phyloP scores from a whole-genome alignment of 2,797 vertebrate species.

The Apogon hyalosoma region DNA sequence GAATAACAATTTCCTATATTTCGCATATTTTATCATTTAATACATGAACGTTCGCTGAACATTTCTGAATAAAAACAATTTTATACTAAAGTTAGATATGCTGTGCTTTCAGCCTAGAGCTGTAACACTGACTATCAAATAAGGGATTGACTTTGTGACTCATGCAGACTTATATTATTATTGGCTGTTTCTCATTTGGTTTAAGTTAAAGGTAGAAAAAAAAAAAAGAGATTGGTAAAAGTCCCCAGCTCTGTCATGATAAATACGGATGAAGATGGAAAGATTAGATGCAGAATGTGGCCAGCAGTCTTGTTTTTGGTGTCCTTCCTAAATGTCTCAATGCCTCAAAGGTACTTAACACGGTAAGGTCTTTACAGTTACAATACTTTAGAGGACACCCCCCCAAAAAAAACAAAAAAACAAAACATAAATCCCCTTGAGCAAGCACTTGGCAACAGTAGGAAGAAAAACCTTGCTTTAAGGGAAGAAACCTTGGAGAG shows the following conservation, averaged over 20 bases:
- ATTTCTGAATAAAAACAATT: slow-evolving; percentile 47
- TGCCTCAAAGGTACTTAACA: too few relatives aligned
- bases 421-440: too few relatives aligned
- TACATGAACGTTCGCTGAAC: slow-evolving; percentile 11
- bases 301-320: too few relatives aligned
- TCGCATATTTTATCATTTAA: slow-evolving; percentile 55
- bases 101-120: slow-evolving; percentile 42
- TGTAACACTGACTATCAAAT: slow-evolving; percentile 31
- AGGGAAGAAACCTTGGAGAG: too few relatives aligned
- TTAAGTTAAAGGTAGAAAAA: not conserved
- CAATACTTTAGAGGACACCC: too few relatives aligned
- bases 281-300: too few relatives aligned
- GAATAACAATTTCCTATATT: slow-evolving; percentile 34
- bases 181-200: not conserved
- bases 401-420: too few relatives aligned
- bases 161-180: slow-evolving; percentile 11
- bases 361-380: too few relatives aligned
- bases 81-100: slow-evolving; percentile 35
- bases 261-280: not conserved
- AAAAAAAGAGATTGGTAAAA: too few relatives aligned
- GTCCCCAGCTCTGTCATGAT: not conserved
- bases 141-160: slow-evolving; percentile 25
- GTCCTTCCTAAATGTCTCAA: not conserved
- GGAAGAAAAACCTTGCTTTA: too few relatives aligned
- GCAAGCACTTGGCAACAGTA: too few relatives aligned